Percentiles rank a stretch among this genome's conserved stretches.
Evolutionary conservation across 2,113 vertebrate species (phyloP).

Genomic region (Calidris pugnax): DNA sequence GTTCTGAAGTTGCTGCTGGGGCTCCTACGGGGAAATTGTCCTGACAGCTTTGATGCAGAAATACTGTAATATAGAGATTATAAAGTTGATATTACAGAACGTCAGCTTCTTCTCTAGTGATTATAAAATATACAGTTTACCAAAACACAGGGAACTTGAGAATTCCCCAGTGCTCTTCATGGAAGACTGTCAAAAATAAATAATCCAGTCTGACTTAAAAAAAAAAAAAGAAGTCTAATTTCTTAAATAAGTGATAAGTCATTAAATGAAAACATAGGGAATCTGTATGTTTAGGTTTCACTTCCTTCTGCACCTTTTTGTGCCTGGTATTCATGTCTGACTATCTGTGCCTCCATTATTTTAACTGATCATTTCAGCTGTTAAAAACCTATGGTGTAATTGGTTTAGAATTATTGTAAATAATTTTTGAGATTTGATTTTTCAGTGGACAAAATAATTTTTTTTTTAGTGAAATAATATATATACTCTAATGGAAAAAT

Average conservation of each 20-base stretch:
- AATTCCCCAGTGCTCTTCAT: background rate
- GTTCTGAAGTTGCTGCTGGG: background rate
- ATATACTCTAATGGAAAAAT: background rate
- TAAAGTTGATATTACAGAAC: background rate
- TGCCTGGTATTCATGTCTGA: background rate
- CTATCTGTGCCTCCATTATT: background rate
- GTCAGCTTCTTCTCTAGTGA: background rate
- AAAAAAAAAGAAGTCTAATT: background rate
- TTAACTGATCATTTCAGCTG: background rate
- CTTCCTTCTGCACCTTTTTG: background rate
- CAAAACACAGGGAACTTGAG: background rate
- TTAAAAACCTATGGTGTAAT: background rate
- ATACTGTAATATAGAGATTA: conserved; percentile 2
- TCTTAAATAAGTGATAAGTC: background rate
- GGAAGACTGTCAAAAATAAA: background rate
- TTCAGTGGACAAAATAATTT: background rate
- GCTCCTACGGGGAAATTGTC: background rate
- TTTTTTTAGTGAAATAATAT: background rate
- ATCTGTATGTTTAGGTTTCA: background rate
- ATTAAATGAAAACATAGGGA: background rate
- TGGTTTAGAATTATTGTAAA: background rate
- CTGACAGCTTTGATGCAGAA: conserved; percentile 11
- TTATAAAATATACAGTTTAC: background rate
- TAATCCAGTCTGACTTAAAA: background rate
- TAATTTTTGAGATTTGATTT: background rate